Percentiles rank a stretch among this genome's conserved stretches.
Conservation (phyloP, 2,888 invertebrate genomes). For the Philaethria dido region DNA sequence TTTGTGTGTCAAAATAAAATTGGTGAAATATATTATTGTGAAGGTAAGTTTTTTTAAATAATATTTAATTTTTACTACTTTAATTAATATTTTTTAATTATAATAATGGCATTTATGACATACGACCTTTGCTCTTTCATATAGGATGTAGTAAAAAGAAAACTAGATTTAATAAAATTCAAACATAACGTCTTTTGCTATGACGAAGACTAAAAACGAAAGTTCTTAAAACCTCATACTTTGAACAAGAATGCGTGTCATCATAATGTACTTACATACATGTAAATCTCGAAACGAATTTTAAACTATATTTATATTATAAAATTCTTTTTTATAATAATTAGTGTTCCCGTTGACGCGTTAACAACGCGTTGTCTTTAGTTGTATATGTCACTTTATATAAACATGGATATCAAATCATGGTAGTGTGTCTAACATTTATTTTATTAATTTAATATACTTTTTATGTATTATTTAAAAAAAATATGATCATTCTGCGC, state of each 20-base stretch:
- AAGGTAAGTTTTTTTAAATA: constrained; percentile 1
- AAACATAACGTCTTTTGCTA: not conserved
- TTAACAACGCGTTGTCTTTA: too few relatives aligned
- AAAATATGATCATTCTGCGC: too few relatives aligned
- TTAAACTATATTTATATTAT: too few relatives aligned
- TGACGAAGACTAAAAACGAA: constrained; percentile 4
- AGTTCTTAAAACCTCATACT: constrained; percentile 10
- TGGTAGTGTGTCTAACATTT: too few relatives aligned
- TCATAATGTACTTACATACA: not conserved
- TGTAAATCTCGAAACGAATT: too few relatives aligned
- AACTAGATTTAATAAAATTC: constrained; percentile 4
- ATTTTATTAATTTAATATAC: too few relatives aligned
- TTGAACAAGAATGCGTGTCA: constrained; percentile 12
- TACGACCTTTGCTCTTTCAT: constrained; percentile 6
- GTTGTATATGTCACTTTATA: too few relatives aligned
- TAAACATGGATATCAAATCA: too few relatives aligned
- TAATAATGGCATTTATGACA: not conserved
- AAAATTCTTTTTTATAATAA: too few relatives aligned
- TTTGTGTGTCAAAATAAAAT: not conserved
- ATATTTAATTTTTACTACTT: not conserved
- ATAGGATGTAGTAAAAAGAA: not conserved
- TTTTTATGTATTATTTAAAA: too few relatives aligned
- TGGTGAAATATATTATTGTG: not conserved
- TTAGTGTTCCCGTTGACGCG: too few relatives aligned
- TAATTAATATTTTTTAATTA: not conserved